Evolutionary conservation across 2,888 invertebrate genomes (phyloP), one percentile per base, ranked within the genome.

Genomic region (Philhelius pedissequus): DNA sequence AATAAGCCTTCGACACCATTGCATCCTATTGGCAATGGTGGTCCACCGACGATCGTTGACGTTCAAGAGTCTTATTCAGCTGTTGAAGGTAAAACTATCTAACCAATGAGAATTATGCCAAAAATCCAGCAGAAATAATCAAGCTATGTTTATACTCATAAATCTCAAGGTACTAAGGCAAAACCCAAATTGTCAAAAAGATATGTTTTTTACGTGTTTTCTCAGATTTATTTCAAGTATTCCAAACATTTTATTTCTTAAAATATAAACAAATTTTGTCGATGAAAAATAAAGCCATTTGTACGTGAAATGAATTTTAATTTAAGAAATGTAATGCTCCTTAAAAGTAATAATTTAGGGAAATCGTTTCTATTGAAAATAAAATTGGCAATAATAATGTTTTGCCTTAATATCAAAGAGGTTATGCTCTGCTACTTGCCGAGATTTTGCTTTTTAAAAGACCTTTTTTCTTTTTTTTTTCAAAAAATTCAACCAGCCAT

Each of bases 51-150:
- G 87, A 98, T 98, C 91, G 95, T 98, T 87, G 97, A 98, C 92
- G 96, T 97, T 52, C 97, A 98, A 91, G 97, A 98, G 91, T 98
- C 96, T 90, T 98, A 99, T 92, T 96, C 98, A 54, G 98, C 98
- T 78, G 96, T 97, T 92, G 99, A 99, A 96, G 98, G 99, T 98
- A 91, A 88, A 38, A 58, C 43, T 11, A 62, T 30, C 86, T 35
- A 18, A 32, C 11, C 32, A 56, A 32, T 18, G 54, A 32, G 56
- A 11, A 32, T 18, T 15, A 54, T 15, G 4, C n/a, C 64, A 15
- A 73, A 32, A 43, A 69, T 20, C 25, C 40, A 25, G 60, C 52
- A 50, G 50, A 54, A 25, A 25, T 30, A 50, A 48, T 9, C 32
- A 48, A 22, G 22, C 22, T 25, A 25, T 48, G 2, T 48, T 48